A percentile compares a stretch with the other conserved stretches of the same genome.
These are phyloP conservation scores for Drosophila meridiana DNA, from an alignment of 2,888 invertebrate species.

Conservation along the genomic window DNA sequence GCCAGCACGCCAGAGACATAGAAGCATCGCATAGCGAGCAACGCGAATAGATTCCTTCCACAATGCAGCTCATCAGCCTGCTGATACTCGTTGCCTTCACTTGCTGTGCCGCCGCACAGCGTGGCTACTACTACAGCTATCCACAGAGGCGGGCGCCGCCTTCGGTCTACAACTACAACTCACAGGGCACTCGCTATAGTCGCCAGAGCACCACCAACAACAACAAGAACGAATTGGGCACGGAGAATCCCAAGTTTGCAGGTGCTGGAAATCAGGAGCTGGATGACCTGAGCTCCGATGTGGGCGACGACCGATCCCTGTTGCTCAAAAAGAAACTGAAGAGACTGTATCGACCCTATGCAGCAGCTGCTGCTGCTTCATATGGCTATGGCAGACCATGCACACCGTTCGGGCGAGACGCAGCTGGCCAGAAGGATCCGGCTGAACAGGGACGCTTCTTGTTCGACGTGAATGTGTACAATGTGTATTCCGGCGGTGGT, in stretches of 20 bases:
- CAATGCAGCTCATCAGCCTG: constrained; percentile 53
- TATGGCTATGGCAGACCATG: constrained; percentile 67
- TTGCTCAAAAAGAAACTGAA: constrained; percentile 67
- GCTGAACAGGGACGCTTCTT: constrained; percentile 82
- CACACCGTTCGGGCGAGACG: constrained; percentile 71
- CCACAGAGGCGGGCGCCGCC: constrained; percentile 23
- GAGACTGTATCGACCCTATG: constrained; percentile 47
- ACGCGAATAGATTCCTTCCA: constrained; percentile 24
- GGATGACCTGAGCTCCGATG: constrained; percentile 54
- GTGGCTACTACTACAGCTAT: constrained; percentile 60
- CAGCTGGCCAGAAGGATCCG: constrained; percentile 54
- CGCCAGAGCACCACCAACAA: constrained; percentile 37
- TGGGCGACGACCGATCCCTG: constrained; percentile 59
- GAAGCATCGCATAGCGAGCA: constrained; percentile 44
- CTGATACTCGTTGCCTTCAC: constrained; percentile 48
- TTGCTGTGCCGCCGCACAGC: constrained; percentile 53
- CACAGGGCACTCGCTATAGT: constrained; percentile 46
- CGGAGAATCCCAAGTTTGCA: constrained; percentile 82
- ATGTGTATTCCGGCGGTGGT: constrained; percentile 69
- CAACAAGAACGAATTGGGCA: constrained; percentile 50
- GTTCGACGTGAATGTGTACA: constrained; percentile 83
- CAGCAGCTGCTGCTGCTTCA: constrained; percentile 33
- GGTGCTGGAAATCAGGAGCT: constrained; percentile 81
- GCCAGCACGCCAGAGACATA: constrained; percentile 50
- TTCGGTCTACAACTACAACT: constrained; percentile 20